Conservation (phyloP, 2,113 vertebrate species). For the Sinocyclocheilus anophthalmus region DNA sequence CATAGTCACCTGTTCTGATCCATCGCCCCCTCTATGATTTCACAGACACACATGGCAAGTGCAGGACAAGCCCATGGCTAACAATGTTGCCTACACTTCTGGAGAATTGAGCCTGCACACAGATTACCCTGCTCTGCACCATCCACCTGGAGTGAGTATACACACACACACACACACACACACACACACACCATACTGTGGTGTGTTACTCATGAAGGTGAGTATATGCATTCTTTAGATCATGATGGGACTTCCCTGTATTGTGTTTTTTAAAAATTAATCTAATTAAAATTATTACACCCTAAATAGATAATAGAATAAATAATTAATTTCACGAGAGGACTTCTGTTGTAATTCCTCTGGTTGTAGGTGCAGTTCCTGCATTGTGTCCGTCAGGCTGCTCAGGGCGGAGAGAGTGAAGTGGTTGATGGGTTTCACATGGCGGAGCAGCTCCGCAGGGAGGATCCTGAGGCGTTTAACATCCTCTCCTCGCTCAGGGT, state of each 20-base stretch:
- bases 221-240: too few relatives aligned
- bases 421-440: conserved; percentile 90
- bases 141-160: conserved; percentile 89
- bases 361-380: conserved; percentile 84
- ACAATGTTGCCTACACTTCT: conserved; percentile 92
- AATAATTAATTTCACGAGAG: background rate
- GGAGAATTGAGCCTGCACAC: conserved; percentile 88
- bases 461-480: conserved; percentile 83
- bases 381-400: conserved; percentile 88
- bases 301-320: background rate
- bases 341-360: background rate
- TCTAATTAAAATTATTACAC: background rate
- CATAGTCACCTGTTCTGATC: conserved; percentile 32
- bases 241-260: background rate
- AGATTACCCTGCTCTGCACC: conserved; percentile 89
- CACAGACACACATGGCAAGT: conserved; percentile 94
- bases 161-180: conserved; percentile 13
- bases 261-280: background rate
- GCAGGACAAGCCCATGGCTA: conserved; percentile 89
- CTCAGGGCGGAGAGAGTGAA: conserved; percentile 84
- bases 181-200: background rate
- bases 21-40: conserved; percentile 49
- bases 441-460: conserved; percentile 76
- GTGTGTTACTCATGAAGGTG: too few relatives aligned
- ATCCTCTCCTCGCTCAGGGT: conserved; percentile 81